Conservation (phyloP, 1,140 invertebrate species). For the Hypothenemus hampei region DNA sequence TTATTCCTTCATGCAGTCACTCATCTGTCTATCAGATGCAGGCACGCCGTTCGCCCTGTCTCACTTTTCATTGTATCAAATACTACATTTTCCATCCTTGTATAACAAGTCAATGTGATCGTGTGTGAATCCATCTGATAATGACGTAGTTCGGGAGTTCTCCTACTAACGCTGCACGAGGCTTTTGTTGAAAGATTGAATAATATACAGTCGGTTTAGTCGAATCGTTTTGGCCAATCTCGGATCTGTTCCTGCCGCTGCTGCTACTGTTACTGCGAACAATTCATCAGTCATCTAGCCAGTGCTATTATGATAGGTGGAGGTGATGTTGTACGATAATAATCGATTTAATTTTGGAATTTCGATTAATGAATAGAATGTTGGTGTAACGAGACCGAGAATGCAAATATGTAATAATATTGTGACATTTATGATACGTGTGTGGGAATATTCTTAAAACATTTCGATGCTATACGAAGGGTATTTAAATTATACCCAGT, state of each 20-base stretch:
- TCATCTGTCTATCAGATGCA: constrained; percentile 27
- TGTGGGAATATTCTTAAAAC: too few species aligned
- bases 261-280: too few species aligned
- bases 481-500: too few species aligned
- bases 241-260: not conserved
- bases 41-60: constrained; percentile 4
- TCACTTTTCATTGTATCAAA: constrained; percentile 6
- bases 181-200: constrained; percentile 20
- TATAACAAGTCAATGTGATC: constrained; percentile 3
- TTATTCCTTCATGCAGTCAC: constrained; percentile 32
- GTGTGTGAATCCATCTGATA: constrained; percentile 20
- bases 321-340: constrained; percentile 4
- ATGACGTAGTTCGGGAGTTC: constrained; percentile 21
- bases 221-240: not conserved
- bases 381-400: too few species aligned
- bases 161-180: constrained; percentile 10
- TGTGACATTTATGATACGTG: too few species aligned
- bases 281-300: constrained; percentile 6
- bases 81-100: constrained; percentile 1
- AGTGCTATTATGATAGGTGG: constrained; percentile 10
- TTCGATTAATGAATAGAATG: too few species aligned
- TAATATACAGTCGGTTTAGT: constrained; percentile 4
- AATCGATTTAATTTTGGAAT: constrained; percentile 13
- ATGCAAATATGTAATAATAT: too few species aligned
- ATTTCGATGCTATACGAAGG: too few species aligned